Percentiles rank a stretch among this genome's conserved stretches.
Conservation (phyloP, 2,888 invertebrate genomes). For the Pammene aurita region DNA sequence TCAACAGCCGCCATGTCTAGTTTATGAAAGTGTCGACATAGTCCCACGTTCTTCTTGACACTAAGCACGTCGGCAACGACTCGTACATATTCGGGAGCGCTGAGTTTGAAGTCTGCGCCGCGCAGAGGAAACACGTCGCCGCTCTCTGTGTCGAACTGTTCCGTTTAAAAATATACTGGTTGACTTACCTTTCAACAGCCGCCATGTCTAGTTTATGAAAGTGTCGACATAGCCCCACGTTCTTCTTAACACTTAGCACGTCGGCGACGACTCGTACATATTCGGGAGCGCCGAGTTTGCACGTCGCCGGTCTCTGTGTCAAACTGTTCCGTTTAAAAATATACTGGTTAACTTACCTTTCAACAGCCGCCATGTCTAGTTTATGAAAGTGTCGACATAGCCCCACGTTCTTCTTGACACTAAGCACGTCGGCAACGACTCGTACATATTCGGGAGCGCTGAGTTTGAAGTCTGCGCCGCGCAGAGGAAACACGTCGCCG, state of each 20-base stretch:
- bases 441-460: too few species aligned
- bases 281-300: conserved; percentile 54
- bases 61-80: conserved; percentile 92
- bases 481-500: conserved; percentile 61
- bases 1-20: conserved; percentile 91
- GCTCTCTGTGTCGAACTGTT: conserved; percentile 83
- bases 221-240: conserved; percentile 71
- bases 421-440: conserved; percentile 92
- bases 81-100: too few species aligned
- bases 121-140: too few species aligned
- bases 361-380: conserved; percentile 90
- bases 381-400: conserved; percentile 95
- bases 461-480: conserved; percentile 43
- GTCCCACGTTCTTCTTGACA: conserved; percentile 96
- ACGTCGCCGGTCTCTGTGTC: too few species aligned
- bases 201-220: conserved; percentile 93
- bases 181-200: conserved; percentile 86
- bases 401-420: conserved; percentile 97
- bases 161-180: too few species aligned
- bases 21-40: conserved; percentile 95
- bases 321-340: too few species aligned
- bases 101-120: too few species aligned
- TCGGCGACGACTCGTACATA: conserved; percentile 85
- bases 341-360: conserved; percentile 85
- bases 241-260: neutral